Conservation (phyloP, 2,113 vertebrate species). For the Semicossyphus pulcher region DNA sequence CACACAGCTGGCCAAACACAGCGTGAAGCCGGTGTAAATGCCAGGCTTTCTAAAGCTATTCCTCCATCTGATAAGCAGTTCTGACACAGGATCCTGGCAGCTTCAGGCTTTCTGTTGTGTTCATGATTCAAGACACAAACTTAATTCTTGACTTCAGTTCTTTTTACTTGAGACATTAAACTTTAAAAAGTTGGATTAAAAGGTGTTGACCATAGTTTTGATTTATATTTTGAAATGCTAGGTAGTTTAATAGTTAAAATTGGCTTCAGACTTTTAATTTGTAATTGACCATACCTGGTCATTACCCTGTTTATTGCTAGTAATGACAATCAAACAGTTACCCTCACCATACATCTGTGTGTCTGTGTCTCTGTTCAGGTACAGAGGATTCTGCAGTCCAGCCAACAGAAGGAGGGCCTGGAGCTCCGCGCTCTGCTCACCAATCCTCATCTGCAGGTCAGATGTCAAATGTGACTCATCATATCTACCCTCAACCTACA, state of each 20-base stretch:
- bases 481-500: neutral
- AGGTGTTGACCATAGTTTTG: neutral
- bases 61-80: neutral
- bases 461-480: slow-evolving; percentile 21
- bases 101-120: neutral
- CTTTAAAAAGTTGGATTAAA: neutral
- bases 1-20: neutral
- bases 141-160: neutral
- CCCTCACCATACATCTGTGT: neutral
- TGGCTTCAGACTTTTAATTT: too few relatives aligned
- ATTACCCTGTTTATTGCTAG: too few relatives aligned
- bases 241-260: too few relatives aligned
- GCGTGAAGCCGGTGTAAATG: neutral
- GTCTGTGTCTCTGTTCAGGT: slow-evolving; percentile 83
- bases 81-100: neutral
- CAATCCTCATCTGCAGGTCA: slow-evolving; percentile 93
- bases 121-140: neutral
- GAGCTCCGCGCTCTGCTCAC: slow-evolving; percentile 91
- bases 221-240: too few relatives aligned
- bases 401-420: slow-evolving; percentile 90
- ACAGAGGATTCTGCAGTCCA: slow-evolving; percentile 89
- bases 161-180: neutral
- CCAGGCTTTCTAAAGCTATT: neutral
- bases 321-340: too few relatives aligned
- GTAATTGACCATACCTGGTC: too few relatives aligned